phyloP scores from a whole-genome alignment of 2,113 vertebrate species.

The Notothenia coriiceps region DNA sequence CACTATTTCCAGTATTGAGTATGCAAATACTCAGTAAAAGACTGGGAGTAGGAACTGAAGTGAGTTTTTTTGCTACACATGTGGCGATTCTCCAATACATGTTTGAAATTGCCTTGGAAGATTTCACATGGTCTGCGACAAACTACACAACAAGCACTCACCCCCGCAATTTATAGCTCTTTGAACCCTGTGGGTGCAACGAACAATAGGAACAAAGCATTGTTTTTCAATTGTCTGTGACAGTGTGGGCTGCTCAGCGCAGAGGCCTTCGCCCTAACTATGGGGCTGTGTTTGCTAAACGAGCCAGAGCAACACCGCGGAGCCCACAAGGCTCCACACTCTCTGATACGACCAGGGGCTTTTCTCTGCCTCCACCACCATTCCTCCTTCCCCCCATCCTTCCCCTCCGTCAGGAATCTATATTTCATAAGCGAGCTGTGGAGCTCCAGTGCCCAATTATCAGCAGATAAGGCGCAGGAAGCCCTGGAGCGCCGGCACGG shows the following conservation, averaged over 20 bases:
- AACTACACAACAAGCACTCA: constrained; percentile 53
- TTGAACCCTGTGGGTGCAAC: constrained; percentile 58
- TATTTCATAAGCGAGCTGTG: constrained; percentile 88
- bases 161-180: constrained; percentile 42
- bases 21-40: neutral
- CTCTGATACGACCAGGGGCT: constrained; percentile 75
- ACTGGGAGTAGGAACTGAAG: neutral
- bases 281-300: constrained; percentile 74
- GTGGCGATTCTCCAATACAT: neutral
- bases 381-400: constrained; percentile 51
- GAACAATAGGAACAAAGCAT: constrained; percentile 71
- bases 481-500: constrained; percentile 83
- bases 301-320: constrained; percentile 70
- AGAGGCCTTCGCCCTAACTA: constrained; percentile 68
- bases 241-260: constrained; percentile 63
- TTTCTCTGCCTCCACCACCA: constrained; percentile 72
- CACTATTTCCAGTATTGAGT: neutral
- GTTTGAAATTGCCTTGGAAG: constrained; percentile 27
- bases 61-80: neutral
- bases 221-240: constrained; percentile 69
- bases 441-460: constrained; percentile 86
- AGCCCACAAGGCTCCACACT: constrained; percentile 72
- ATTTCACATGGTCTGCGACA: constrained; percentile 37
- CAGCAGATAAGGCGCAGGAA: constrained; percentile 86
- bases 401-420: constrained; percentile 84